These are phyloP conservation scores for Rhimphoctona megacephalus DNA, from an alignment of 2,888 invertebrate genomes.

Conservation along the genomic window DNA sequence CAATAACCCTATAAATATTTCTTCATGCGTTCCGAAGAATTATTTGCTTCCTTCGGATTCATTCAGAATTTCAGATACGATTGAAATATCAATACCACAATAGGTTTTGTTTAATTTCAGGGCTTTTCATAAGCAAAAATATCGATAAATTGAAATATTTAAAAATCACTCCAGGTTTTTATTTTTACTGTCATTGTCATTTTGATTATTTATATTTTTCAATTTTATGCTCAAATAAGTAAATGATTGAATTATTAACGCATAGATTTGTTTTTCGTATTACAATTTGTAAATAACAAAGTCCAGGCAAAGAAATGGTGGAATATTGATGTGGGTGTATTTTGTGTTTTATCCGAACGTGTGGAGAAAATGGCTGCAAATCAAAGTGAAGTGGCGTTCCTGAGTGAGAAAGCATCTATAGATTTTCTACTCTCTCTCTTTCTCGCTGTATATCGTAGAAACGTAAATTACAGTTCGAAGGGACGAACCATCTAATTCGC, in stretches of 20 bases:
- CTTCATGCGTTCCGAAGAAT: neutral
- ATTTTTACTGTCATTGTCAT: neutral
- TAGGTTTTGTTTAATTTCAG: neutral
- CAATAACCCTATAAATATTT: neutral
- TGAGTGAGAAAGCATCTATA: conserved; percentile 25
- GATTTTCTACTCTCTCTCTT: conserved; percentile 2
- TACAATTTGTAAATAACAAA: neutral
- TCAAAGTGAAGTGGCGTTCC: conserved; percentile 69
- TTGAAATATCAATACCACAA: neutral
- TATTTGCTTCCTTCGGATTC: neutral
- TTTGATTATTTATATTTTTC: neutral
- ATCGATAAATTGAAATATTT: neutral
- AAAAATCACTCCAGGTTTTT: neutral
- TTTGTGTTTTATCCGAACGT: conserved; percentile 29
- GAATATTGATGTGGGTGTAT: conserved; percentile 10
- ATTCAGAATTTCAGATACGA: neutral
- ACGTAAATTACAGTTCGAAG: conserved; percentile 77
- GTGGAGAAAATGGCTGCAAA: conserved; percentile 66
- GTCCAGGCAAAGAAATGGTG: neutral
- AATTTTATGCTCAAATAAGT: neutral
- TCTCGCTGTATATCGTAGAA: conserved; percentile 54
- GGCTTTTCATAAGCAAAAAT: neutral
- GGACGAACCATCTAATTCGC: conserved; percentile 76
- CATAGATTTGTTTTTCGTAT: neutral
- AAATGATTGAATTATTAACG: neutral